These are phyloP conservation scores for Nettapus auritus DNA, from an alignment of 2,113 vertebrate species.

Conservation along the genomic window DNA sequence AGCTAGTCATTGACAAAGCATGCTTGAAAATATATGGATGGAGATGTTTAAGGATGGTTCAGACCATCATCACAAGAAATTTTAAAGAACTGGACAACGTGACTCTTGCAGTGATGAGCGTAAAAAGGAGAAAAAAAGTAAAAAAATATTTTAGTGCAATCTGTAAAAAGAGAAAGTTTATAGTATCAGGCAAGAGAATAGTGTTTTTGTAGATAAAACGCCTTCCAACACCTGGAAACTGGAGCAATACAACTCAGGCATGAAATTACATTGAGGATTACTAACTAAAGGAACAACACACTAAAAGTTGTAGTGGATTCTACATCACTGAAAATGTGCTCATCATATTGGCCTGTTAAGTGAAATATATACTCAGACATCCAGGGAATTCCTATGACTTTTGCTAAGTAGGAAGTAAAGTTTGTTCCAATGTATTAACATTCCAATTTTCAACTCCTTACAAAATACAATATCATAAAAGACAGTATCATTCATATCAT, in stretches of 20 bases:
- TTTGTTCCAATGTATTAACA: slow-evolving; percentile 5
- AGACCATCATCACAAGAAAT: not conserved
- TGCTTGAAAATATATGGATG: not conserved
- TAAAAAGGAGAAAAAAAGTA: not conserved
- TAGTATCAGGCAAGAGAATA: slow-evolving; percentile 1
- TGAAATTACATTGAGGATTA: slow-evolving; percentile 30
- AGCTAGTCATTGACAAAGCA: slow-evolving; percentile 7
- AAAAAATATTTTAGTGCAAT: not conserved
- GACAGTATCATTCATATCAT: not conserved
- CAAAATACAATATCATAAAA: slow-evolving; percentile 6
- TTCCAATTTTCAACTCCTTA: slow-evolving; percentile 27
- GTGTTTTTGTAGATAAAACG: slow-evolving; percentile 33
- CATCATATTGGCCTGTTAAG: slow-evolving; percentile 2
- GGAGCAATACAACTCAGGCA: not conserved
- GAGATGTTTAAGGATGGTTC: not conserved
- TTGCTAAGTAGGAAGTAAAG: slow-evolving; percentile 30
- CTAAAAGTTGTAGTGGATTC: not conserved
- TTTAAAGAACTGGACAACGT: not conserved
- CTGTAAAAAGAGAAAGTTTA: not conserved
- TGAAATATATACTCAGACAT: slow-evolving; percentile 26
- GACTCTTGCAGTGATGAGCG: not conserved
- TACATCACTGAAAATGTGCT: slow-evolving; percentile 12
- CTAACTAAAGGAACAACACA: not conserved
- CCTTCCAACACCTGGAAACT: slow-evolving; percentile 34
- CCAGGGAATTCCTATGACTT: slow-evolving; percentile 39